Conservation (phyloP, 2,888 invertebrate species). For the Drosophila pseudotalamancana region DNA sequence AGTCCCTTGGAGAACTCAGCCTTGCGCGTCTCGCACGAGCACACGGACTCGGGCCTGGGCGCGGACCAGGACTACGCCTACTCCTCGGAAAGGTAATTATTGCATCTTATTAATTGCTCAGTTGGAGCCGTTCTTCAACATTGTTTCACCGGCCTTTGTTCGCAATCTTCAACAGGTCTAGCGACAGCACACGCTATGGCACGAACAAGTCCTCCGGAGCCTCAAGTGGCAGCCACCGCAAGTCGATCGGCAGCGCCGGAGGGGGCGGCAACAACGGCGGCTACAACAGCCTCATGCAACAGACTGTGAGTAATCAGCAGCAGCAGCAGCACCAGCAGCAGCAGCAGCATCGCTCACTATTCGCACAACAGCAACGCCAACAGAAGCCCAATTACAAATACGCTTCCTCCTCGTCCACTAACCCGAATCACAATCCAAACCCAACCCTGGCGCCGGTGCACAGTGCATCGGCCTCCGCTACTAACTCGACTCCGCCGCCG, state of each 20-base stretch:
- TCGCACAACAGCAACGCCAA: conserved; percentile 78
- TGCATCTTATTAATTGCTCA: neutral
- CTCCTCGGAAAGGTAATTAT: conserved; percentile 87
- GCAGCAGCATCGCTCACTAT: conserved; percentile 79
- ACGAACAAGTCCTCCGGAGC: conserved; percentile 84
- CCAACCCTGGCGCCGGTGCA: conserved; percentile 80
- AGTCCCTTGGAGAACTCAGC: conserved; percentile 84
- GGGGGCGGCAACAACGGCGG: conserved; percentile 66
- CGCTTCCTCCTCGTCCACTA: conserved; percentile 68
- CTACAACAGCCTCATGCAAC: conserved; percentile 83
- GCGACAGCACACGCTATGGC: conserved; percentile 87
- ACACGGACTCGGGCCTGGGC: conserved; percentile 91
- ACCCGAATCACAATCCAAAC: conserved; percentile 59
- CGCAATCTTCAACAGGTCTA: conserved; percentile 82
- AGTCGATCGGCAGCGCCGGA: conserved; percentile 80
- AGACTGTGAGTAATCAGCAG: conserved; percentile 84
- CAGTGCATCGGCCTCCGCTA: conserved; percentile 56
- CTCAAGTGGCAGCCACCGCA: conserved; percentile 84
- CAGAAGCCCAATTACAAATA: conserved; percentile 80
- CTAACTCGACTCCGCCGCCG: conserved; percentile 41
- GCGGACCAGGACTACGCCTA: conserved; percentile 91
- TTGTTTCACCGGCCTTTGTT: neutral
- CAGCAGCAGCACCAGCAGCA: conserved; percentile 82
- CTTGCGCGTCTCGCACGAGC: conserved; percentile 89
- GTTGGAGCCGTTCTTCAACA: neutral